Conservation (phyloP, 1,140 invertebrate genomes). For the Campoletis sonorensis region DNA sequence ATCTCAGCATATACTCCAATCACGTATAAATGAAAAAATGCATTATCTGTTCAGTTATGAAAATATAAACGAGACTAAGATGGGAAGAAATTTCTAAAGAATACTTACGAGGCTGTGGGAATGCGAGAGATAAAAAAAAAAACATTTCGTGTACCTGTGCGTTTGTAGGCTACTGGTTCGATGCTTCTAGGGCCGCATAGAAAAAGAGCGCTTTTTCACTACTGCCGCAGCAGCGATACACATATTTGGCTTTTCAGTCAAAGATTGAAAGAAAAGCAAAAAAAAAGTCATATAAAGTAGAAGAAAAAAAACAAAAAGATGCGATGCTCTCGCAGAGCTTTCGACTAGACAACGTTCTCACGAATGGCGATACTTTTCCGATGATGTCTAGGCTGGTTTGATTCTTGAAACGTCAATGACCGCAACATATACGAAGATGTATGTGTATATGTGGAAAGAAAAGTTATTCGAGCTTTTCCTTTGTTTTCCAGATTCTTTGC, state of each 20-base stretch:
- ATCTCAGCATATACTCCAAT: too few relatives aligned
- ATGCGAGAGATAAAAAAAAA: neutral
- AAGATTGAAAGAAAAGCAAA: neutral
- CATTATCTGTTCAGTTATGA: too few relatives aligned
- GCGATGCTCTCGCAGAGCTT: neutral
- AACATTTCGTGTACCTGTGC: neutral
- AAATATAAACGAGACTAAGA: too few relatives aligned
- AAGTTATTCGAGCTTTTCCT: slow-evolving; percentile 6
- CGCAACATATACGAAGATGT: neutral
- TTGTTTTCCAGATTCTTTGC: neutral
- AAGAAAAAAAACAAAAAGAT: neutral
- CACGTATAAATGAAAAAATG: too few relatives aligned
- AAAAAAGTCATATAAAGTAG: neutral
- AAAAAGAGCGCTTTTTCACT: neutral
- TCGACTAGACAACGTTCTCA: slow-evolving; percentile 5
- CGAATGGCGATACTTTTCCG: neutral
- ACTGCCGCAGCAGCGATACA: neutral
- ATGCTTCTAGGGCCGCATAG: too few relatives aligned
- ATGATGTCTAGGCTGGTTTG: slow-evolving; percentile 19
- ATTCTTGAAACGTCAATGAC: neutral
- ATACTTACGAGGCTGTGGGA: too few relatives aligned
- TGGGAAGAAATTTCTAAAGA: too few relatives aligned
- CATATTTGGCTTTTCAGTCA: neutral
- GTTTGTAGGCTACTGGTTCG: too few relatives aligned
- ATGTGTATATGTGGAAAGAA: neutral